A percentile compares a stretch with the other conserved stretches of the same genome.
phyloP scores from a whole-genome alignment of 2,113 vertebrate genomes.

The Columba livia region DNA sequence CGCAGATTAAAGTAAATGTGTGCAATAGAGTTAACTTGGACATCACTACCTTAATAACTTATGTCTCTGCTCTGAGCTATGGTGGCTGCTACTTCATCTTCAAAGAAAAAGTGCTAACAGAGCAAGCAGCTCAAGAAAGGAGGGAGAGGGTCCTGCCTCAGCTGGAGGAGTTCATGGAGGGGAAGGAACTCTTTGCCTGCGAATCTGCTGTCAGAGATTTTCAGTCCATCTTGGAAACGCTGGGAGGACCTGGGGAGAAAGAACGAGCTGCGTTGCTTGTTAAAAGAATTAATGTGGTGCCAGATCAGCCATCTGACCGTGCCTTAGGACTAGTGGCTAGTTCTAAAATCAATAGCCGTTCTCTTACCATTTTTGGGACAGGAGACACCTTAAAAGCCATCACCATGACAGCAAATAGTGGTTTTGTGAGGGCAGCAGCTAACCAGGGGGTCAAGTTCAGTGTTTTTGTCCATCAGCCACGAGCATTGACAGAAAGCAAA shows the following conservation, averaged over 20 bases:
- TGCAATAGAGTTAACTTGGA: conserved; percentile 92
- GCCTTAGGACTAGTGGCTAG: conserved; percentile 84
- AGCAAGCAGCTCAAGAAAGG: conserved; percentile 92
- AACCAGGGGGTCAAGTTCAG: conserved; percentile 96
- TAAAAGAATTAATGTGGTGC: conserved; percentile 82
- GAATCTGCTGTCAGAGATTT: conserved; percentile 92
- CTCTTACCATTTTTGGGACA: conserved; percentile 92
- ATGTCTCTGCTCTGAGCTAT: conserved; percentile 91
- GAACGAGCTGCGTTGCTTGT: conserved; percentile 83
- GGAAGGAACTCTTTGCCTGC: conserved; percentile 92
- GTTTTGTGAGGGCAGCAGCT: conserved; percentile 91
- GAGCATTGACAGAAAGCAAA: conserved; percentile 94
- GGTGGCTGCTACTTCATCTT: conserved; percentile 89
- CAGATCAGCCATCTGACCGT: conserved; percentile 88
- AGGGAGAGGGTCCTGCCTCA: conserved; percentile 84
- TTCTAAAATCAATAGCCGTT: conserved; percentile 90
- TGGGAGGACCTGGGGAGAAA: conserved; percentile 90
- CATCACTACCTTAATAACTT: conserved; percentile 94
- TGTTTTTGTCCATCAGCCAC: conserved; percentile 93
- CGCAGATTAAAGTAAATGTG: conserved; percentile 82
- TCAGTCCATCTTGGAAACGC: conserved; percentile 87
- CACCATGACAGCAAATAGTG: conserved; percentile 96
- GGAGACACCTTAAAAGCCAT: conserved; percentile 90
- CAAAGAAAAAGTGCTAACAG: conserved; percentile 91
- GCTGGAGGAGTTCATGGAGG: conserved; percentile 88